Conservation (phyloP, 1,140 invertebrate species). For the Nautilus pompilius region DNA sequence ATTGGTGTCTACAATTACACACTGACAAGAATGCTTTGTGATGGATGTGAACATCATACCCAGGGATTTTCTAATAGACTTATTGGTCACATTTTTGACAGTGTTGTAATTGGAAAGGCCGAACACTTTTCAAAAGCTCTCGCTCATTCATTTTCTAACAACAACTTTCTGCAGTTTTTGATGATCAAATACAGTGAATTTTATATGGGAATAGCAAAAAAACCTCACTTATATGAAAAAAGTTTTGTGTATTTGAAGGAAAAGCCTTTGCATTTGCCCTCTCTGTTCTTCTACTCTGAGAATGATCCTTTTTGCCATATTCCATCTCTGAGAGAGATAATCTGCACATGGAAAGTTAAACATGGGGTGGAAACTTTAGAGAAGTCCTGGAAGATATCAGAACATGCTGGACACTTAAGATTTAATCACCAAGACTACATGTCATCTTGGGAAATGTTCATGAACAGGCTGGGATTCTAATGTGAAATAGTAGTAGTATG, state of each 20-base stretch:
- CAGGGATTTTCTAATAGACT: constrained; percentile 17
- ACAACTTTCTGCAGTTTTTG: constrained; percentile 5
- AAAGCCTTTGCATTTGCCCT: constrained; percentile 17
- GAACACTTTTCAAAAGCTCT: constrained; percentile 25
- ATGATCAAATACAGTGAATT: constrained; percentile 15
- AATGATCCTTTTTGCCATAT: constrained; percentile 28
- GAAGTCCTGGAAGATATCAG: constrained; percentile 21
- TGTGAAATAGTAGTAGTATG: no score
- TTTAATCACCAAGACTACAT: constrained; percentile 22
- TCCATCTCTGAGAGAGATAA: constrained; percentile 11
- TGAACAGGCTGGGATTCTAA: constrained; percentile 17
- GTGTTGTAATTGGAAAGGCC: constrained; percentile 24
- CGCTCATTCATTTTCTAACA: constrained; percentile 11
- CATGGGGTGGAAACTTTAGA: constrained; percentile 9
- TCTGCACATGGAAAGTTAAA: constrained; percentile 4
- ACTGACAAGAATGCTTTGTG: constrained; percentile 9
- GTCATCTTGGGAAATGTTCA: constrained; percentile 8
- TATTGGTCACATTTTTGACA: constrained; percentile 29
- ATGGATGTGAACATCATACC: not conserved
- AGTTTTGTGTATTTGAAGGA: constrained; percentile 17
- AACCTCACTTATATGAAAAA: constrained; percentile 18
- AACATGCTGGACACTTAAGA: constrained; percentile 27
- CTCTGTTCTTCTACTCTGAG: constrained; percentile 18
- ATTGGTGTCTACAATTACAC: constrained; percentile 29
- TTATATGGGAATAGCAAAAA: constrained; percentile 15